phyloP scores from a whole-genome alignment of 2,888 invertebrate species.

The Lithophane socia region DNA sequence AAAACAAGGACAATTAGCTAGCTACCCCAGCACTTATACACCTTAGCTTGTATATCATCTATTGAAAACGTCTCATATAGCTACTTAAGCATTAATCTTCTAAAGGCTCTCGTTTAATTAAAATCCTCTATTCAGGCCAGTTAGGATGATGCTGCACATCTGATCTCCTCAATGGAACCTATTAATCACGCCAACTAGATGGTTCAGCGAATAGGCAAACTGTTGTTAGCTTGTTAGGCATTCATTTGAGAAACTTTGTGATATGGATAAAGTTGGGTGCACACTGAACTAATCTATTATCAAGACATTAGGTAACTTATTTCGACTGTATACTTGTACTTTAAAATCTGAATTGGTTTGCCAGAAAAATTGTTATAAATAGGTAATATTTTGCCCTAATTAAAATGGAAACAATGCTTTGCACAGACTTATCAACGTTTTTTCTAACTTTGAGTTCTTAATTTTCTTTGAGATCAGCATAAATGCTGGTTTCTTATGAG shows the following conservation, averaged over 20 bases:
- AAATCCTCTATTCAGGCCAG: conserved; percentile 18
- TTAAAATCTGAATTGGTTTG: not conserved
- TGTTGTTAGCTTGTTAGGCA: conserved; percentile 43
- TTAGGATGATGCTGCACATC: conserved; percentile 55
- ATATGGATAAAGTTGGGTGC: conserved; percentile 41
- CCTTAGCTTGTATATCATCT: not conserved
- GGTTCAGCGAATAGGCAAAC: conserved; percentile 45
- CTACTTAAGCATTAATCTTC: conserved; percentile 28
- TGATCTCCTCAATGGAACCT: conserved; percentile 50
- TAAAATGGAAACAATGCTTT: not conserved
- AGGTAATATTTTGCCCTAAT: not conserved
- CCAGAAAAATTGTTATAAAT: not conserved
- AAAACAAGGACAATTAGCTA: not conserved
- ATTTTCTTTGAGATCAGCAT: not conserved
- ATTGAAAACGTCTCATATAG: conserved; percentile 5
- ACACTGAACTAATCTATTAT: conserved; percentile 25
- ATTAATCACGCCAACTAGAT: conserved; percentile 68
- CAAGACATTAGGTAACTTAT: not conserved
- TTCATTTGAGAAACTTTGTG: conserved; percentile 64
- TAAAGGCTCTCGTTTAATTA: conserved; percentile 39
- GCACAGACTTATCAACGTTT: not conserved
- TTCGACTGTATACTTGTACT: not conserved
- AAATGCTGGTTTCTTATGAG: not conserved
- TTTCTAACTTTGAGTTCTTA: not conserved
- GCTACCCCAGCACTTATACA: not conserved